These are phyloP conservation scores for Leistus spinibarbis DNA, from an alignment of 2,888 invertebrate species.

Conservation along the genomic window DNA sequence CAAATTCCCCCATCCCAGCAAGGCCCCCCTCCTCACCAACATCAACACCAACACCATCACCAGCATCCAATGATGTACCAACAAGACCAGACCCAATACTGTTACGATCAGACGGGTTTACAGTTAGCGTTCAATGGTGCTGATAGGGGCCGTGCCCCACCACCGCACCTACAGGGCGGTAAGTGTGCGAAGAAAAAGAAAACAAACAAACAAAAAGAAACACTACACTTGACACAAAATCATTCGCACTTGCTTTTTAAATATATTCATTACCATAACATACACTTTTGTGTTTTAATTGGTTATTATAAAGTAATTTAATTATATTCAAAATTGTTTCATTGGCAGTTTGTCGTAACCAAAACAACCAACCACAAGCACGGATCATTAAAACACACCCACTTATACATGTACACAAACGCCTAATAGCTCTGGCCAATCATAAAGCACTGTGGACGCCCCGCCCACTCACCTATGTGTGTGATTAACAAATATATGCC, in stretches of 20 bases:
- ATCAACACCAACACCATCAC: conserved; percentile 57
- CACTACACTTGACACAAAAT: background rate
- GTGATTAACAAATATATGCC: conserved; percentile 32
- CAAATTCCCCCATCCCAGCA: conserved; percentile 59
- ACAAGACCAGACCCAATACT: conserved; percentile 63
- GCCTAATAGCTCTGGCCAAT: background rate
- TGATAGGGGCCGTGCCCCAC: conserved; percentile 55
- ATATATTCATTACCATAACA: background rate
- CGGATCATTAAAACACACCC: background rate
- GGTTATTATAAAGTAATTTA: background rate
- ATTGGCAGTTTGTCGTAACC: too few species aligned
- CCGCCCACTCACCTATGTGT: conserved; percentile 21
- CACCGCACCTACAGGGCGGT: conserved; percentile 58
- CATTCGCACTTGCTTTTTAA: background rate
- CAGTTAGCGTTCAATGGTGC: conserved; percentile 57
- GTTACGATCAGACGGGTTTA: conserved; percentile 64
- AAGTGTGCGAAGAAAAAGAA: conserved; percentile 52
- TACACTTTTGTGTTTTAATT: background rate
- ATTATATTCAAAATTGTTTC: too few species aligned
- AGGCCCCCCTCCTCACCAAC: conserved; percentile 60
- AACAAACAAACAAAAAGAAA: conserved; percentile 5
- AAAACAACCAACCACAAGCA: background rate
- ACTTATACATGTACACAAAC: background rate
- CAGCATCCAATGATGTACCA: conserved; percentile 59
- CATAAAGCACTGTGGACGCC: conserved; percentile 17